These are phyloP conservation scores for Hemistola chrysoprasaria DNA, from an alignment of 2,888 invertebrate genomes.

Conservation along the genomic window DNA sequence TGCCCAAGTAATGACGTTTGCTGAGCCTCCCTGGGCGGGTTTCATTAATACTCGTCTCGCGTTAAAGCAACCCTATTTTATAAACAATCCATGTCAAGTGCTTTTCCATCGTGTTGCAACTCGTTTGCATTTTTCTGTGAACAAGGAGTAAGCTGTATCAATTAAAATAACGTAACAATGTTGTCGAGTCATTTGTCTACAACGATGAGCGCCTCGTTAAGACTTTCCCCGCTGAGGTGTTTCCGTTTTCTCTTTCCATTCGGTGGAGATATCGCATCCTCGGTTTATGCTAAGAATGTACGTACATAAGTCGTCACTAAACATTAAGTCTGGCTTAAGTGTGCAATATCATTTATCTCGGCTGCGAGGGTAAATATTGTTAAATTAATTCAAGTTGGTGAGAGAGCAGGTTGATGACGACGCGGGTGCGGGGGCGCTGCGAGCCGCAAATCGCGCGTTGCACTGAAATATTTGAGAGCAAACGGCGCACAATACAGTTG, in stretches of 20 bases:
- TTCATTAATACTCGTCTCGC: slow-evolving; percentile 68
- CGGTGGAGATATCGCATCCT: slow-evolving; percentile 38
- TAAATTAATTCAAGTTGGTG: slow-evolving; percentile 77
- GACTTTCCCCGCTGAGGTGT: slow-evolving; percentile 39
- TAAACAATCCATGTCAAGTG: slow-evolving; percentile 71
- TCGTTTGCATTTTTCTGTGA: slow-evolving; percentile 61
- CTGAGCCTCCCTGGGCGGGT: slow-evolving; percentile 62
- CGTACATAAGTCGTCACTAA: slow-evolving; percentile 70
- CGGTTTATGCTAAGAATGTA: slow-evolving; percentile 66
- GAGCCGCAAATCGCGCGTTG: slow-evolving; percentile 70
- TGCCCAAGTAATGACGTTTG: slow-evolving; percentile 79
- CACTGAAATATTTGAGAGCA: slow-evolving; percentile 75
- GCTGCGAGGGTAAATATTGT: slow-evolving; percentile 77
- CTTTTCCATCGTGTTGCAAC: slow-evolving; percentile 61
- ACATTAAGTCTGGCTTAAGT: slow-evolving; percentile 70
- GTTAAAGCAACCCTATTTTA: slow-evolving; percentile 62
- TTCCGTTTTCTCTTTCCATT: slow-evolving; percentile 42
- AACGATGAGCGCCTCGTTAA: slow-evolving; percentile 47
- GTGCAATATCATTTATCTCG: slow-evolving; percentile 76
- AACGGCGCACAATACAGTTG: slow-evolving; percentile 69
- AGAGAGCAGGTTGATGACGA: slow-evolving; percentile 61
- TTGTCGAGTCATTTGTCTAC: slow-evolving; percentile 46
- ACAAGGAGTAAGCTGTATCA: slow-evolving; percentile 53
- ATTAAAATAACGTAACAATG: slow-evolving; percentile 54
- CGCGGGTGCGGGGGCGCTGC: slow-evolving; percentile 41